Evolutionary conservation across 2,888 invertebrate species (phyloP).

Genomic region (Sesia apiformis): DNA sequence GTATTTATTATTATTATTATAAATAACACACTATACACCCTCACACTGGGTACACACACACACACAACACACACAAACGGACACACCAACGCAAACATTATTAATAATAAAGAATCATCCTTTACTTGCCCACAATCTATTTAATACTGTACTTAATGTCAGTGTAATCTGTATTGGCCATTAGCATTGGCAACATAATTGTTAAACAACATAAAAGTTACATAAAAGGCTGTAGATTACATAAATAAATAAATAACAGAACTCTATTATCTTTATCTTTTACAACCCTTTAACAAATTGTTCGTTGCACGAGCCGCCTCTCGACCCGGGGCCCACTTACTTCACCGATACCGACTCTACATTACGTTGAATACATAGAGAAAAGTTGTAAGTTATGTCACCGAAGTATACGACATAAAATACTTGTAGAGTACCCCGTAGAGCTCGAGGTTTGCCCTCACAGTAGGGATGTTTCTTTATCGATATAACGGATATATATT

Average conservation of each 20-base stretch:
- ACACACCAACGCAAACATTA: too few relatives aligned
- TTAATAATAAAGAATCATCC: too few relatives aligned
- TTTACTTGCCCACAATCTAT: too few relatives aligned
- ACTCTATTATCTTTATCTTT: background rate
- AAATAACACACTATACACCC: too few relatives aligned
- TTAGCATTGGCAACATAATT: too few relatives aligned
- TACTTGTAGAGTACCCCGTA: constrained; percentile 25
- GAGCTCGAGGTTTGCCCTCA: constrained; percentile 13
- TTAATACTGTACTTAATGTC: too few relatives aligned
- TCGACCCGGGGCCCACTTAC: constrained; percentile 17
- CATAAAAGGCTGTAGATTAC: background rate
- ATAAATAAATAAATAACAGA: background rate
- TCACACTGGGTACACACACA: too few relatives aligned
- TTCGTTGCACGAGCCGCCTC: constrained; percentile 10
- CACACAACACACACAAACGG: too few relatives aligned
- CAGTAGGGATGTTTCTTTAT: constrained; percentile 16
- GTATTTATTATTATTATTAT: too few relatives aligned
- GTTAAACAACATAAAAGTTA: too few relatives aligned
- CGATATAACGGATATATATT: background rate
- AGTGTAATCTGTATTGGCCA: too few relatives aligned
- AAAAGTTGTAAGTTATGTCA: constrained; percentile 36
- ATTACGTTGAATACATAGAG: background rate
- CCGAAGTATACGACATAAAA: constrained; percentile 29
- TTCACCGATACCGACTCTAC: constrained; percentile 1
- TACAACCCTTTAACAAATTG: background rate